These are phyloP conservation scores for Aptenodytes forsteri DNA, from an alignment of 2,113 vertebrate genomes.

Conservation along the genomic window DNA sequence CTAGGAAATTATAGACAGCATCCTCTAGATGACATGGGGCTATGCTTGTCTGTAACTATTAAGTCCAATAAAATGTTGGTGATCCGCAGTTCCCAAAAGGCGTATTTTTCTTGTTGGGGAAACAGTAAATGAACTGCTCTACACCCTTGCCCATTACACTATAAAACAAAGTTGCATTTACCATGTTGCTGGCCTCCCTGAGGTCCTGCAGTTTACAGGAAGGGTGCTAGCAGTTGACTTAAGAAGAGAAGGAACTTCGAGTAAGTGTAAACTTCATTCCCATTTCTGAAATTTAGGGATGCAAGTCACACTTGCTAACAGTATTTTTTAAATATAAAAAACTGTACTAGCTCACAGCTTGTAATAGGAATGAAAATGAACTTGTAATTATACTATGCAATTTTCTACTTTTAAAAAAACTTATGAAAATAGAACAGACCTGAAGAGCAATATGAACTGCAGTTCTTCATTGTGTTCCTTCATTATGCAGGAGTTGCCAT, in stretches of 20 bases:
- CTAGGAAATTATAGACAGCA: not conserved
- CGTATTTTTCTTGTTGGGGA: not conserved
- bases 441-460: constrained; percentile 75
- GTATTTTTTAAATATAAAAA: constrained; percentile 76
- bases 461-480: constrained; percentile 77
- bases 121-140: not conserved
- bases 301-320: constrained; percentile 72
- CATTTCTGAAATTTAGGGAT: constrained; percentile 59
- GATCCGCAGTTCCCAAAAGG: not conserved
- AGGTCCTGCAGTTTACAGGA: not conserved
- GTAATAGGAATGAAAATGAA: constrained; percentile 85
- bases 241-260: not conserved
- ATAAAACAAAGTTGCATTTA: not conserved
- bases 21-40: not conserved
- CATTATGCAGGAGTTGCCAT: constrained; percentile 77
- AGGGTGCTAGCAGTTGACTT: not conserved
- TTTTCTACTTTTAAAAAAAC: constrained; percentile 75
- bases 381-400: constrained; percentile 81
- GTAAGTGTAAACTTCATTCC: constrained; percentile 1
- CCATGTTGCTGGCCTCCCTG: not conserved
- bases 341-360: constrained; percentile 74
- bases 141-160: not conserved
- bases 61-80: not conserved
- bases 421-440: constrained; percentile 78
- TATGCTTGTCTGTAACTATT: not conserved